Evolutionary conservation across 2,888 invertebrate species (phyloP), one percentile per base, ranked within the genome.

Genomic region (Drosophila robusta): DNA sequence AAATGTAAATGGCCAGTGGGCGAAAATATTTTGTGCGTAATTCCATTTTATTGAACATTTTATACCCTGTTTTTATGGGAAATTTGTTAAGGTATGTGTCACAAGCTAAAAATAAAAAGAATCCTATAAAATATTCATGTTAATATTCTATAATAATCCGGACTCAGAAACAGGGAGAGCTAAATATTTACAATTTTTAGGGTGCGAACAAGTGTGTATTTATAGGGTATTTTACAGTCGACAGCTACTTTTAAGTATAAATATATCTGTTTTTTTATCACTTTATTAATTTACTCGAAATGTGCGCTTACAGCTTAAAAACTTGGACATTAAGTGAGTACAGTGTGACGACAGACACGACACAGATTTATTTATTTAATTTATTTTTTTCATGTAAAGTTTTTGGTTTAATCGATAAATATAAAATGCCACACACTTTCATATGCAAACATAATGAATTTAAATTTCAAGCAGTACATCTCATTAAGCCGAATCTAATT

Each of bases 1-100:
- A 24, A 32, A 32, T 46, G 50, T 57, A 57, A 76, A 64, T 57
- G 55, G 58, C 66, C 58, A 24, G 6, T 52, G 58, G 44, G 4
- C 18, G 9, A 50, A 54, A 47, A 12, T 7, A 24, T 51, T 75
- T 54, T 49, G 22, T 50, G 52, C 9, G 38, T 56, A 24, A 75
- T 47, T 63, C 50, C 46, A 46, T n/a, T 49, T 22, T 22, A 57
- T 50, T 63, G 41, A 50, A 64, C 32, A 51, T 39, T 24, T 60
- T 24, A 42, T 51, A 39, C 45, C 29, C 26, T 54, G 46, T 18
- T 38, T 16, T 0, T 4, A 12, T 22, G 22, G 26, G 26, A 18
- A 55, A 8, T 26, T 2, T n/a, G 34, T 7, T 9, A 24, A 38
- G 14, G 16, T 24, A 6, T 26, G 12, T 22, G 18, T 2, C 24